A percentile compares a stretch with the other conserved stretches of the same genome.
phyloP scores from a whole-genome alignment of 2,113 vertebrate species.

The Panurus biarmicus region DNA sequence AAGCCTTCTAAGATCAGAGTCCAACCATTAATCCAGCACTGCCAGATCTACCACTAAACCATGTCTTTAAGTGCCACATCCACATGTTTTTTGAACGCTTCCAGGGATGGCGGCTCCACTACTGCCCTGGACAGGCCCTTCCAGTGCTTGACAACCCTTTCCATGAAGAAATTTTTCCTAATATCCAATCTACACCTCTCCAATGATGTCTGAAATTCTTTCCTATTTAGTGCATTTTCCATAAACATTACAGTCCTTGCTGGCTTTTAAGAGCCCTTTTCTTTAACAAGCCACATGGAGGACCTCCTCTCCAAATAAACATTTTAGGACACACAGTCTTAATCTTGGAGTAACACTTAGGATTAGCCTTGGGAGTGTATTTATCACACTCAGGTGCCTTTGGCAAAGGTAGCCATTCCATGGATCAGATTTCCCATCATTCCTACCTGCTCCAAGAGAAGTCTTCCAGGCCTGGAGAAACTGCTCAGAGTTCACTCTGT shows the following conservation, averaged over 20 bases:
- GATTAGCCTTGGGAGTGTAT: neutral
- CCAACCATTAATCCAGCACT: neutral
- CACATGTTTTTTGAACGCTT: accelerated
- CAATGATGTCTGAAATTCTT: neutral
- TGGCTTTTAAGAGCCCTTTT: neutral
- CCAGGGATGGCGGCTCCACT: neutral
- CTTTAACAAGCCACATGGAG: neutral
- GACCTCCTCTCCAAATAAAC: neutral
- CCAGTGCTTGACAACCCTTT: neutral
- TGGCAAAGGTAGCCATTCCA: neutral
- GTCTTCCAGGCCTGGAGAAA: neutral
- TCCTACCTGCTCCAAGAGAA: neutral
- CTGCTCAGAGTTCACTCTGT: neutral
- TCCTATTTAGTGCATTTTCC: neutral
- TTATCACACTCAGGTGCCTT: neutral
- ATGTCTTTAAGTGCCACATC: neutral
- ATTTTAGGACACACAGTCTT: neutral
- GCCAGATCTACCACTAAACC: neutral
- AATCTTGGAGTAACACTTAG: neutral
- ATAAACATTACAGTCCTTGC: neutral
- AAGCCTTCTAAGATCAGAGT: neutral
- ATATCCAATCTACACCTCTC: neutral
- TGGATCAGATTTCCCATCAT: neutral
- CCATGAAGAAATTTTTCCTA: neutral
- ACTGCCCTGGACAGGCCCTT: neutral